phyloP scores from a whole-genome alignment of 1,140 invertebrate species.

The Pectinophora gossypiella region DNA sequence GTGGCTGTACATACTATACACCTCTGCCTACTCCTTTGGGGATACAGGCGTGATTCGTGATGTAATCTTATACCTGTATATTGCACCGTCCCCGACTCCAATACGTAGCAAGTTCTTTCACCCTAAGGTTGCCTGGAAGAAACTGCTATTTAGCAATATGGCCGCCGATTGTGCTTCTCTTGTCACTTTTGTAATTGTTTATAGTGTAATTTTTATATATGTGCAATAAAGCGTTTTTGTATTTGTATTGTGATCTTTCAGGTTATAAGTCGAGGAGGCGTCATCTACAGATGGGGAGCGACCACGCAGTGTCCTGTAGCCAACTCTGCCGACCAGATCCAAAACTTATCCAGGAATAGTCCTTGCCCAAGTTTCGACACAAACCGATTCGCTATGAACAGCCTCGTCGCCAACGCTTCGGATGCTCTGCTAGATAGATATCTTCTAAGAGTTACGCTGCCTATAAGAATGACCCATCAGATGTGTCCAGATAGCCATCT shows the following conservation, averaged over 20 bases:
- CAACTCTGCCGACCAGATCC: conserved; percentile 28
- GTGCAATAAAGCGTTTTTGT: too few relatives aligned
- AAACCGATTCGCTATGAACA: neutral
- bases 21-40: too few relatives aligned
- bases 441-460: conserved; percentile 46
- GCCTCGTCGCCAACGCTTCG: conserved; percentile 9
- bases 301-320: conserved; percentile 58
- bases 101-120: too few relatives aligned
- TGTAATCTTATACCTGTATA: too few relatives aligned
- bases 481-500: conserved; percentile 81
- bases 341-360: conserved; percentile 28
- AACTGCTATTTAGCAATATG: too few relatives aligned
- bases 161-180: too few relatives aligned
- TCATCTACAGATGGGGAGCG: conserved; percentile 60
- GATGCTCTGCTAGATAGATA: conserved; percentile 42
- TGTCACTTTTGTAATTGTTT: too few relatives aligned
- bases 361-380: conserved; percentile 18
- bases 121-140: too few relatives aligned
- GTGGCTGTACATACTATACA: too few relatives aligned
- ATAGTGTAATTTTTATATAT: too few relatives aligned
- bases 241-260: conserved; percentile 13
- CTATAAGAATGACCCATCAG: conserved; percentile 71
- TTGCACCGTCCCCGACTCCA: too few relatives aligned
- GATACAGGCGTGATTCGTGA: too few relatives aligned
- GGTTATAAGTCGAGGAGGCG: conserved; percentile 64